Conservation (phyloP, 2,797 vertebrate species). For the Gymnoscopelus microlampas region DNA sequence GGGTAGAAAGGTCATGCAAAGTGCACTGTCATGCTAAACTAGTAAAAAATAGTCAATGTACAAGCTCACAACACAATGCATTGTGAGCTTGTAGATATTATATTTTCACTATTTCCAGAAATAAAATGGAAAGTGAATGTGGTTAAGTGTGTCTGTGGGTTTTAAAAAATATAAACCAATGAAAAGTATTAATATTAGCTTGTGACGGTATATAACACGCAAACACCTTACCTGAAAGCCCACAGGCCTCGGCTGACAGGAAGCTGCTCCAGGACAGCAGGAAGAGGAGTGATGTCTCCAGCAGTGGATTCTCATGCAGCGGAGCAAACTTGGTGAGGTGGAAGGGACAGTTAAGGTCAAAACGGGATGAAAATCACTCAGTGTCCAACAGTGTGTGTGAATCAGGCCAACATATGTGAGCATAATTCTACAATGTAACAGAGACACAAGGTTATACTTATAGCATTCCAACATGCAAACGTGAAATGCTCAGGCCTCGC, state of each 20-base stretch:
- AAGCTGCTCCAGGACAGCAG: slow-evolving; percentile 90
- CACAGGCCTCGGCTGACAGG: slow-evolving; percentile 85
- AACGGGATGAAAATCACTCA: slow-evolving; percentile 17
- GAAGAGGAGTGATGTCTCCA: slow-evolving; percentile 87
- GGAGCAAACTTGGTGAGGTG: slow-evolving; percentile 90
- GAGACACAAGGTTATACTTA: neutral
- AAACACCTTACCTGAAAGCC: slow-evolving; percentile 83
- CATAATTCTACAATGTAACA: slow-evolving; percentile 2
- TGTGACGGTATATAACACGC: slow-evolving; percentile 16
- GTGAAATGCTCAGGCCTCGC: slow-evolving; percentile 2
- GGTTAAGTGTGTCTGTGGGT: too few relatives aligned
- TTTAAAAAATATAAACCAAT: too few relatives aligned
- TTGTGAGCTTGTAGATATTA: too few relatives aligned
- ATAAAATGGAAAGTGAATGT: too few relatives aligned
- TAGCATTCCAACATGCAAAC: neutral
- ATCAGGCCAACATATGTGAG: neutral
- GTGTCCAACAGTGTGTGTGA: slow-evolving; percentile 6
- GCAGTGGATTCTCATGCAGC: slow-evolving; percentile 83
- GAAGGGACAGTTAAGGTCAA: slow-evolving; percentile 78
- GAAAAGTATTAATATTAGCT: too few relatives aligned
- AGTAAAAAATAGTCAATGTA: too few relatives aligned
- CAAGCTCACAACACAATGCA: too few relatives aligned
- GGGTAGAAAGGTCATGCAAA: too few relatives aligned
- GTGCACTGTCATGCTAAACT: too few relatives aligned
- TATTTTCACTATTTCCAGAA: too few relatives aligned